These are phyloP conservation scores for Equus przewalskii DNA, from an alignment of 2,113 vertebrate species.

Conservation along the genomic window DNA sequence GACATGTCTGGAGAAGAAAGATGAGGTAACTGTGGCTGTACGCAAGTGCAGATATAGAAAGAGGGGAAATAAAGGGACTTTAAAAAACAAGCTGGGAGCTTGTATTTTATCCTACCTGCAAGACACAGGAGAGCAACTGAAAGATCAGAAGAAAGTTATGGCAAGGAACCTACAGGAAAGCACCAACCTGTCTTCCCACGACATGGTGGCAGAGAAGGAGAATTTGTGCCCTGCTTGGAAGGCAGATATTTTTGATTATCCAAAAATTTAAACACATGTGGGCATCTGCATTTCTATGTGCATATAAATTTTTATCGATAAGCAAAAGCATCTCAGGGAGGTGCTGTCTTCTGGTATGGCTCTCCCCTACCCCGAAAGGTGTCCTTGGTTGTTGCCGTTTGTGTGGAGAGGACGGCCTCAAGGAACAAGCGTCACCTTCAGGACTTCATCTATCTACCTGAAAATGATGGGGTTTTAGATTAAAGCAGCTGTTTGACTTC, in stretches of 20 bases:
- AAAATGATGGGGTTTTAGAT: not conserved
- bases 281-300: not conserved
- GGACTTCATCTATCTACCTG: no score
- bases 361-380: not conserved
- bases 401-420: not conserved
- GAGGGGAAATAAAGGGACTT: not conserved
- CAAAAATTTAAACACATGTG: not conserved
- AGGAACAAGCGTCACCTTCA: not conserved
- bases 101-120: not conserved
- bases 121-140: not conserved
- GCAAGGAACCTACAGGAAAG: not conserved
- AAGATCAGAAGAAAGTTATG: not conserved
- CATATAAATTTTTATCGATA: not conserved
- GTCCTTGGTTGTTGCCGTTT: not conserved
- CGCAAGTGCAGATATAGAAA: not conserved
- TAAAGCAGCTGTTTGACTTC: not conserved
- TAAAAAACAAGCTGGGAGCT: not conserved
- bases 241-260: not conserved
- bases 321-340: not conserved
- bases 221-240: not conserved
- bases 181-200: not conserved
- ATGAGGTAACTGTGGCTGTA: not conserved
- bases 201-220: not conserved
- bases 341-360: not conserved
- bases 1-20: not conserved